phyloP scores from a whole-genome alignment of 2,113 vertebrate species.

The Anarhynchus alexandrinus region DNA sequence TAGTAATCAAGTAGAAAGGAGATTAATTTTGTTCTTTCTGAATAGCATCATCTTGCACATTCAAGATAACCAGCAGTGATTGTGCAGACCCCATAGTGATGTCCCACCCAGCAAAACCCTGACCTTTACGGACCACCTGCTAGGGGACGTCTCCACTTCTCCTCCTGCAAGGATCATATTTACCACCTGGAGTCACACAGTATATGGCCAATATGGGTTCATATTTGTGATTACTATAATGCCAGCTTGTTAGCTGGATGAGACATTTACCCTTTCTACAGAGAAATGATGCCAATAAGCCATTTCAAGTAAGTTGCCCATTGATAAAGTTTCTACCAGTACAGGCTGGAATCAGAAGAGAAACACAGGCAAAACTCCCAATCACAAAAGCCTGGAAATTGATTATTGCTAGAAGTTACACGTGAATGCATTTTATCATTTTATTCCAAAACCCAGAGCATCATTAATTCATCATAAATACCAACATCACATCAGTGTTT shows the following conservation, averaged over 20 bases:
- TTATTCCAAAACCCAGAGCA: background rate
- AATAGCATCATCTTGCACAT: rapidly evolving
- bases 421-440: rapidly evolving
- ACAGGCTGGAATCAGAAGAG: background rate
- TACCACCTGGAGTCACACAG: background rate
- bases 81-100: rapidly evolving
- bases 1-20: background rate
- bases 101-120: background rate
- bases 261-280: background rate
- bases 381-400: background rate
- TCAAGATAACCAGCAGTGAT: background rate
- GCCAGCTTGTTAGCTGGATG: background rate
- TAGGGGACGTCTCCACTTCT: background rate
- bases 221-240: background rate
- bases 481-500: background rate
- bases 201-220: rapidly evolving
- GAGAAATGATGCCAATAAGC: rapidly evolving
- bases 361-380: background rate
- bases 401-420: background rate
- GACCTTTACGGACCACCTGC: too few species aligned
- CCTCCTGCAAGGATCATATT: background rate
- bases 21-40: background rate
- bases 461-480: background rate
- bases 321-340: background rate
- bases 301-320: background rate